Percentiles rank a stretch among this genome's conserved stretches.
phyloP scores from a whole-genome alignment of 2,797 vertebrate species.

The Babyrousa celebensis region DNA sequence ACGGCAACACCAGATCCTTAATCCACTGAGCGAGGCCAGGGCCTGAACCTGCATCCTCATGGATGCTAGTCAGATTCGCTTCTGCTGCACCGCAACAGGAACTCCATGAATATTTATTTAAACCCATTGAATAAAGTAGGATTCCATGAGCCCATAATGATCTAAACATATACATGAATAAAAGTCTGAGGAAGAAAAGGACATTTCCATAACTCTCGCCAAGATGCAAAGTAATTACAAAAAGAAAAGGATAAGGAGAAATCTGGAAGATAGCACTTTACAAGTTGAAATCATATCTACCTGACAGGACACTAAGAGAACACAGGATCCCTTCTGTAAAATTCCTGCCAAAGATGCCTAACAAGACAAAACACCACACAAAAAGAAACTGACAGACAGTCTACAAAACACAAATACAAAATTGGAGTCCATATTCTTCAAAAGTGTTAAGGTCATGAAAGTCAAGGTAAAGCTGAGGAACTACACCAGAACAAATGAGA shows the following conservation, averaged over 20 bases:
- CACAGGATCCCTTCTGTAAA: neutral
- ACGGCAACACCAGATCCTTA: too few relatives aligned
- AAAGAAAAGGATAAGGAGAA: constrained; percentile 45
- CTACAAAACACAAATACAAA: neutral
- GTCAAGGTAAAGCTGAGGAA: constrained; percentile 17
- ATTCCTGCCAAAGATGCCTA: neutral
- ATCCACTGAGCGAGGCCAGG: too few relatives aligned
- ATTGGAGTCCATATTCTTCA: neutral
- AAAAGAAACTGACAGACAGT: neutral
- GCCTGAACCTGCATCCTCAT: too few relatives aligned
- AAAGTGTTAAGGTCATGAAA: constrained; percentile 8
- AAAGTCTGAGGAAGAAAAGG: neutral
- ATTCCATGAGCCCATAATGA: constrained; percentile 29
- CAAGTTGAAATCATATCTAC: constrained; percentile 8
- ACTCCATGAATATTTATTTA: neutral
- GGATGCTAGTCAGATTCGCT: too few relatives aligned
- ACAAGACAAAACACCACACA: neutral
- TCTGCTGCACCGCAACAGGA: too few relatives aligned
- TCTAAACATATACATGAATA: constrained; percentile 16
- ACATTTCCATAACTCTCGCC: neutral
- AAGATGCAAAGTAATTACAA: constrained; percentile 27
- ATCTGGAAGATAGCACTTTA: neutral
- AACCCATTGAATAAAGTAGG: neutral
- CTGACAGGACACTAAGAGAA: neutral
- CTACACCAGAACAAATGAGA: neutral